Conservation (phyloP, 2,113 vertebrate genomes). For the Mesoclemmys tuberculata region DNA sequence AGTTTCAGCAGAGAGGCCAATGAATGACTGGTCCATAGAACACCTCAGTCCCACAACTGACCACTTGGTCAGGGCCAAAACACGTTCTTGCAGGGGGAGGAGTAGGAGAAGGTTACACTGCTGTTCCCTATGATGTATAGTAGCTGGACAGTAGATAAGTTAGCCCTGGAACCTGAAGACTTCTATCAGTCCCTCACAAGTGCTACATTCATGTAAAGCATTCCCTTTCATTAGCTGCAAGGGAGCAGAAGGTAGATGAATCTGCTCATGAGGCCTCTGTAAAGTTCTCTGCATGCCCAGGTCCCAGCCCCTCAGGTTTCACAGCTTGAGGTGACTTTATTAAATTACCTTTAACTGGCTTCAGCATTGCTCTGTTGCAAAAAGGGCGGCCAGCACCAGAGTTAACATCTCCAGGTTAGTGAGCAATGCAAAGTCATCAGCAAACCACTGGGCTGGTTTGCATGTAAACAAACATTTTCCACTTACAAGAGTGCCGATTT, state of each 20-base stretch:
- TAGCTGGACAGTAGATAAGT: slow-evolving; percentile 13
- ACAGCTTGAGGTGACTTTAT: background rate
- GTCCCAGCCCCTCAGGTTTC: accelerated
- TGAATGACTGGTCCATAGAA: accelerated
- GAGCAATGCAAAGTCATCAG: background rate
- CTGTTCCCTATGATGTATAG: background rate
- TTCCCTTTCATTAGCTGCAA: background rate
- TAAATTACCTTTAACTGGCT: background rate
- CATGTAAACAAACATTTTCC: background rate
- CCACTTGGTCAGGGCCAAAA: background rate
- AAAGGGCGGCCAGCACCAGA: background rate
- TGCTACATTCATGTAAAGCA: accelerated
- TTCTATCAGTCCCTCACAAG: background rate
- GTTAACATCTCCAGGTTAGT: background rate
- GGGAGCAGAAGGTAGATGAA: background rate
- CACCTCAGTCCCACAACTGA: background rate
- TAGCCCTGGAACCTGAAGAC: background rate
- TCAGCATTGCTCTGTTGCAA: background rate
- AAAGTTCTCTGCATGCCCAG: background rate
- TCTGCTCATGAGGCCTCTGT: background rate
- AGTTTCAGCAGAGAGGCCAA: accelerated
- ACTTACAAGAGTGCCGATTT: background rate
- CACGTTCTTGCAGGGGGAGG: accelerated
- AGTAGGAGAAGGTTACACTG: background rate
- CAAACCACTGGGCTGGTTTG: background rate